Evolutionary conservation across 2,113 vertebrate species (phyloP), one percentile per base, ranked within the genome.

Genomic region (Paedocypris sp.): DNA sequence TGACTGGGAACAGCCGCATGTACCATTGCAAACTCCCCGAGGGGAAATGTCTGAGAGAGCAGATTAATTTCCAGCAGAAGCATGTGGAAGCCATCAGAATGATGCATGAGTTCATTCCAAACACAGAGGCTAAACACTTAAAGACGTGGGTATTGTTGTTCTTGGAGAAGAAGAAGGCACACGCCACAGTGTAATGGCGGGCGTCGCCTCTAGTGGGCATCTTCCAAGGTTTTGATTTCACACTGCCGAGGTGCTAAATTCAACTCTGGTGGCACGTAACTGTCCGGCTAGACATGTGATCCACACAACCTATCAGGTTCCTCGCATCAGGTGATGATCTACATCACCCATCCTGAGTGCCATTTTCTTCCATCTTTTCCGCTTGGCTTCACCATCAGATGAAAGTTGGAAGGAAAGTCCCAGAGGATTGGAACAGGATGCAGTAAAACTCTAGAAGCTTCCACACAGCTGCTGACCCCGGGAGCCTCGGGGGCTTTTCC

Each of bases 51-150:
- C 64, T 65, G 43, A 64, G 53, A 73, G 68, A 71, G 49, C n/a
- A 74, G 36, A 29, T 2, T 47, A 46, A 52, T 67, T 66, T 47
- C 73, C 41, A 60, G 67, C 50, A 18, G 41, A 73, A 57, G 13
- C 67, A 66, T 62, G 64, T 69, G 73, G 62, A 75, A 26, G 38
- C 36, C 67, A 74, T 74, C 8, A 57, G 53, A 49, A 75, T 59
- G 71, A 73, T 53, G 68, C 45, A 66, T 51, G 56, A 64, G 71
- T 70, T 75, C 72, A 76, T 62, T n/a, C 35, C 62, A 66, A 49
- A 43, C 54, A 71, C 46, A 60, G 10, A 57, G 19, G 26, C n/a
- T 1, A 68, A 32, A 70, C 63, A 60, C 47, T 72, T 31, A 13
- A 47, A 36, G n/a, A 33, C 36, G 38, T 25, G 31, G 49, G 23